Conservation (phyloP, 2,888 invertebrate species). For the Cryptocheilus praepositus region DNA sequence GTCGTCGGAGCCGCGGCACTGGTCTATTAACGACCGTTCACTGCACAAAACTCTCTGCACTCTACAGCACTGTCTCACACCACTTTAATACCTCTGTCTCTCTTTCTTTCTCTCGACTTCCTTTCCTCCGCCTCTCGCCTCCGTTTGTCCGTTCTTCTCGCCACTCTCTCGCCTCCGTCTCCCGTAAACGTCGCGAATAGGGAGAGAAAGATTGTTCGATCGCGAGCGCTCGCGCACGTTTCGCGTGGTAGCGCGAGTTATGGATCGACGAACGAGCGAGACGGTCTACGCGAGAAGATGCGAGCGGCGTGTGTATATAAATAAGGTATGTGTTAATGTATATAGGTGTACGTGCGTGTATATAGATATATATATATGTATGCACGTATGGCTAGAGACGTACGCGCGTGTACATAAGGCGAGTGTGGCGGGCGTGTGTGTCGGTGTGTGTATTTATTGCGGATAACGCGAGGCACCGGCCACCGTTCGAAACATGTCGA, state of each 20-base stretch:
- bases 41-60: constrained; percentile 63
- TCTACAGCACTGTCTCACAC: constrained; percentile 33
- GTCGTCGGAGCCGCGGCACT: constrained; percentile 51
- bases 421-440: too few species aligned
- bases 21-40: constrained; percentile 63
- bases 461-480: constrained; percentile 32
- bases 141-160: neutral
- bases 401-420: too few species aligned
- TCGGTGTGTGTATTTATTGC: constrained; percentile 38
- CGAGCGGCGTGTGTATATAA: too few species aligned
- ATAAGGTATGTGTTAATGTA: too few species aligned
- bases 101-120: neutral
- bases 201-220: neutral
- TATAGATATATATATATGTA: too few species aligned
- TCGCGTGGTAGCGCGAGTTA: neutral
- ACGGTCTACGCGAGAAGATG: too few species aligned
- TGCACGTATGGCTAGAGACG: too few species aligned
- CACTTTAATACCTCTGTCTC: constrained; percentile 8
- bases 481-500: constrained; percentile 19
- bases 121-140: constrained; percentile 6
- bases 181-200: constrained; percentile 8
- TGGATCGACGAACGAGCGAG: too few species aligned
- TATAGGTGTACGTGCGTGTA: too few species aligned
- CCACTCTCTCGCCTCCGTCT: neutral
- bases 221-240: neutral